A percentile compares a stretch with the other conserved stretches of the same genome.
Conservation (phyloP, 1,140 invertebrate genomes). For the Rhopalosiphum maidis region DNA sequence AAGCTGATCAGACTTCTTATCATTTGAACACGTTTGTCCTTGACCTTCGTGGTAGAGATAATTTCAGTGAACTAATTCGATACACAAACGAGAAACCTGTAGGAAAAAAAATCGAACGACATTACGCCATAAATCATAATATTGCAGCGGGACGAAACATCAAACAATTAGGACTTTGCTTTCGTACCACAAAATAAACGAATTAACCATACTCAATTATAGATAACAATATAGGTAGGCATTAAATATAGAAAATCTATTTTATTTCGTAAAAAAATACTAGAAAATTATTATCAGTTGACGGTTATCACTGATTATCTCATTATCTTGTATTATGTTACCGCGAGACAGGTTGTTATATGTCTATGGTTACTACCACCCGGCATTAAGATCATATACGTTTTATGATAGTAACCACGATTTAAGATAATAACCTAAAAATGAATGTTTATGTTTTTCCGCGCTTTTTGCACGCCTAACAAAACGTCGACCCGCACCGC, state of each 20-base stretch:
- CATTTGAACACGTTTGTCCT: not conserved
- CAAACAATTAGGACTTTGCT: not conserved
- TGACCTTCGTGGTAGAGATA: constrained; percentile 13
- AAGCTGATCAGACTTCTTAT: constrained; percentile 20
- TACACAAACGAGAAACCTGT: no score
- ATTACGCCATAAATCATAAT: not conserved
- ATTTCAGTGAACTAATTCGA: not conserved
- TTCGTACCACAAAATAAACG: not conserved
- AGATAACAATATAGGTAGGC: not conserved
- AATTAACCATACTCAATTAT: not conserved
- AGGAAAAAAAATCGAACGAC: not conserved
- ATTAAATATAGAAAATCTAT: not conserved
- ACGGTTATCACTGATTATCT: not conserved
- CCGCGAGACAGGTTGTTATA: not conserved
- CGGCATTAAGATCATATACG: no score
- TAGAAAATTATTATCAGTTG: not conserved
- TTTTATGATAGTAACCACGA: not conserved
- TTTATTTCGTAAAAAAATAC: not conserved
- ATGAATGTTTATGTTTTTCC: constrained; percentile 17
- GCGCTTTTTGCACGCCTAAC: constrained; percentile 37
- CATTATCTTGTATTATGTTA: not conserved
- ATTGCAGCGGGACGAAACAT: not conserved
- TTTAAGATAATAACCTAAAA: constrained; percentile 42
- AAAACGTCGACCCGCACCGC: not conserved
- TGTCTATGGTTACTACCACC: no score